These are phyloP conservation scores for Leptinotarsa rubiginosa DNA, from an alignment of 2,888 invertebrate genomes.

Conservation along the genomic window DNA sequence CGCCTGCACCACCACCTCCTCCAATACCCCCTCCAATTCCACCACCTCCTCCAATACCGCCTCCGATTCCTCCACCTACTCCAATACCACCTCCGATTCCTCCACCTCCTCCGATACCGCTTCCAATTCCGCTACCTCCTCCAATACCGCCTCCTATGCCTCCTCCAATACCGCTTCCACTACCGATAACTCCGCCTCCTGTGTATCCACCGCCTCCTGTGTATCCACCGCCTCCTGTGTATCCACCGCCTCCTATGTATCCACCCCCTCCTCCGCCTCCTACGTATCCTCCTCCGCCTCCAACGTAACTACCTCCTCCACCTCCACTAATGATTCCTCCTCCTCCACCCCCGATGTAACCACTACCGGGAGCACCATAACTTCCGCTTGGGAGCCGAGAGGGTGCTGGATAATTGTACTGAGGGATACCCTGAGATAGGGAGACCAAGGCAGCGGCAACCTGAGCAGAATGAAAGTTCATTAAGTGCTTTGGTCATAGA, in stretches of 20 bases:
- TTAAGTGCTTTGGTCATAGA: not conserved
- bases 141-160: slow-evolving; percentile 52
- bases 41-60: slow-evolving; percentile 31
- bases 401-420: slow-evolving; percentile 71
- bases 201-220: not conserved
- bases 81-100: slow-evolving; percentile 60
- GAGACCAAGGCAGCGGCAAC: slow-evolving; percentile 65
- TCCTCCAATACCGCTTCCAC: slow-evolving; percentile 46
- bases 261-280: slow-evolving; percentile 43
- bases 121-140: slow-evolving; percentile 50
- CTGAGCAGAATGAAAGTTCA: slow-evolving; percentile 43
- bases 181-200: slow-evolving; percentile 39
- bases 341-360: slow-evolving; percentile 48
- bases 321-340: slow-evolving; percentile 60
- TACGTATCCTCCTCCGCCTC: slow-evolving; percentile 37
- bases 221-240: slow-evolving; percentile 41
- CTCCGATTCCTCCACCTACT: slow-evolving; percentile 64
- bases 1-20: slow-evolving; percentile 65
- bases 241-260: slow-evolving; percentile 31
- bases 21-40: slow-evolving; percentile 63
- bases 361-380: slow-evolving; percentile 66
- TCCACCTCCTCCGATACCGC: slow-evolving; percentile 58
- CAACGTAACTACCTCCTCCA: slow-evolving; percentile 38
- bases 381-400: slow-evolving; percentile 61
- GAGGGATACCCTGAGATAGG: slow-evolving; percentile 72